A percentile compares a stretch with the other conserved stretches of the same genome.
These are phyloP conservation scores for Dicyrtomina minuta DNA, from an alignment of 2,888 invertebrate genomes.

Conservation along the genomic window DNA sequence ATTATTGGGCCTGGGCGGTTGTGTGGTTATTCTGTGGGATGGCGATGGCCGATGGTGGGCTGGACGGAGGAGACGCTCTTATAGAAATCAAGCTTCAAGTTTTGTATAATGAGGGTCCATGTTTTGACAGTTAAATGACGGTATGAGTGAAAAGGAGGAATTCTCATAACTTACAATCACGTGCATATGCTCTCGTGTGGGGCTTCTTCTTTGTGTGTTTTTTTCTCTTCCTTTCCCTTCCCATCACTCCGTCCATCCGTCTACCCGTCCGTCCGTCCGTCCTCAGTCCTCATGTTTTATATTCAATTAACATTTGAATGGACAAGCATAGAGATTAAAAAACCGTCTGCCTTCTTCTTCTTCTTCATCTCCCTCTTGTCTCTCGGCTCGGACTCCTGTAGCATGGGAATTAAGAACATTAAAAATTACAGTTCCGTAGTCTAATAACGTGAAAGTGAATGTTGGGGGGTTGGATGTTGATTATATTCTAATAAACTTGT, in stretches of 20 bases:
- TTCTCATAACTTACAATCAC: conserved; percentile 28
- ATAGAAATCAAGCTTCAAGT: not conserved
- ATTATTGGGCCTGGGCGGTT: too few relatives aligned
- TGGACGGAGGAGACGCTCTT: not conserved
- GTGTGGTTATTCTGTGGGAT: too few relatives aligned
- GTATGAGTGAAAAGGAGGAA: conserved; percentile 32
- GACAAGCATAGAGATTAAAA: conserved; percentile 6
- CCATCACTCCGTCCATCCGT: not conserved
- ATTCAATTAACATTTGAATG: conserved; percentile 1
- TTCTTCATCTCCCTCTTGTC: too few relatives aligned
- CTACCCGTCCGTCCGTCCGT: not conserved
- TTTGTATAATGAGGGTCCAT: conserved; percentile 17
- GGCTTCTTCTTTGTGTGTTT: not conserved
- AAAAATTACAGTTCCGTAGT: too few relatives aligned
- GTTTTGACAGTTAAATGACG: conserved; percentile 30
- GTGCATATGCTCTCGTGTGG: not conserved
- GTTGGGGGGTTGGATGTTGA: too few relatives aligned
- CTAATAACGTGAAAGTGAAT: too few relatives aligned
- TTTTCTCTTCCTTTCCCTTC: not conserved
- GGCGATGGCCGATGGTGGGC: not conserved
- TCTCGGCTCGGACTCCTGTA: too few relatives aligned
- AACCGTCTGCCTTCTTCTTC: not conserved
- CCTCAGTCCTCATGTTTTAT: not conserved
- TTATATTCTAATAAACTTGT: too few relatives aligned
- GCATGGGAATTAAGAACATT: too few relatives aligned